Evolutionary conservation across 2,888 invertebrate genomes (phyloP), one percentile per base, ranked within the genome.

Genomic region (Campoletis raptor): DNA sequence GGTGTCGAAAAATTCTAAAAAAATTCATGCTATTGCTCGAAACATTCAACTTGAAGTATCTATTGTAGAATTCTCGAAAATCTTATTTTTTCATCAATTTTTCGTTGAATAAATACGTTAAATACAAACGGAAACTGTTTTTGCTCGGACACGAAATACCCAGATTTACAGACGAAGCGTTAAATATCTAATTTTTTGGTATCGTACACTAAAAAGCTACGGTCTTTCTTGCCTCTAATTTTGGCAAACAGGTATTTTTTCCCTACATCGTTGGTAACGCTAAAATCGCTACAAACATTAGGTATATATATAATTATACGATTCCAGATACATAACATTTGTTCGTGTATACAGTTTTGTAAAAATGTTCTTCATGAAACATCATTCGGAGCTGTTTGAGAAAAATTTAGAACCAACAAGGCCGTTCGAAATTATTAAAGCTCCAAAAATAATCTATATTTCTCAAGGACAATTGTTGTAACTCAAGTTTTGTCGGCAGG

Each of bases 161-260:
- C n/a, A n/a, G n/a, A n/a, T n/a, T n/a, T n/a, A n/a, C n/a, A n/a
- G n/a, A n/a, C n/a, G n/a, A n/a, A n/a, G n/a, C n/a, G n/a, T n/a
- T n/a, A 45, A 12, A 42, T 45, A 45, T 45, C 12, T 21, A 54
- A n/a, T 37, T 80, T 42, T 69, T 21, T 69, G 48, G 40, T 45
- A 80, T 77, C 70, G 52, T 30, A 30, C 15, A n/a, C 69, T 70
- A 72, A 54, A 81, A 81, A 81, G 42, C 85, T 85, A 85, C 66
- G 57, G 81, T 78, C 81, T 81, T 77, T 81, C 30, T 70, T 48
- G 30, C 30, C 30, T 30, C 30, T 30, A 42, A n/a, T n/a, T n/a
- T 10, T 67, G n/a, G n/a, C 67, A n/a, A 21, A n/a, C 9, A n/a
- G 10, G 7, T 10, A 40, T 67, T 18, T 37, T 7, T 21, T 21